These are phyloP conservation scores for Toxonevra muliebris DNA, from an alignment of 2,888 invertebrate species.

Conservation along the genomic window DNA sequence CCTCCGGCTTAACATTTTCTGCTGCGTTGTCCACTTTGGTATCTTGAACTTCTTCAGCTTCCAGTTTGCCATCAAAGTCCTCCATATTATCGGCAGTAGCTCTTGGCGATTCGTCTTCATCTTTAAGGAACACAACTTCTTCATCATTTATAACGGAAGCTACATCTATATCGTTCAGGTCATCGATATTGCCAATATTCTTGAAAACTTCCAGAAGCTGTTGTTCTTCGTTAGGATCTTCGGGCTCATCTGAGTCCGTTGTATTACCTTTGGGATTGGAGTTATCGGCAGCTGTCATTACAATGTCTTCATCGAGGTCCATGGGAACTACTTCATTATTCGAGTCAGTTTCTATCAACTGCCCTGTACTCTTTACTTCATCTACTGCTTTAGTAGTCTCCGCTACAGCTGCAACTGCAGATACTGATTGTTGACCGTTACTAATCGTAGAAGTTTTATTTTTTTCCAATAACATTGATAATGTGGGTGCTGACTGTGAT, in stretches of 20 bases:
- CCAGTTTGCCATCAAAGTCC: slow-evolving; percentile 22
- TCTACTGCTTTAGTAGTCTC: neutral
- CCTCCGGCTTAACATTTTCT: neutral
- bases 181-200: slow-evolving; percentile 62
- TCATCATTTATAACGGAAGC: slow-evolving; percentile 60
- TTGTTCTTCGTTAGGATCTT: slow-evolving; percentile 58
- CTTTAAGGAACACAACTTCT: slow-evolving; percentile 59
- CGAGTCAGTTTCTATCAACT: slow-evolving; percentile 28
- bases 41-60: neutral
- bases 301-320: slow-evolving; percentile 47
- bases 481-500: slow-evolving; percentile 76
- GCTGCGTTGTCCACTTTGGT: neutral
- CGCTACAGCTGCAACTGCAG: slow-evolving; percentile 7
- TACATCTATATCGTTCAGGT: slow-evolving; percentile 57
- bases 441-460: slow-evolving; percentile 51
- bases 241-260: slow-evolving; percentile 45
- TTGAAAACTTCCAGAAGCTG: slow-evolving; percentile 62
- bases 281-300: slow-evolving; percentile 1
- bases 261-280: slow-evolving; percentile 3
- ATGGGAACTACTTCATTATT: slow-evolving; percentile 45
- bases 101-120: slow-evolving; percentile 40
- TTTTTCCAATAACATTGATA: slow-evolving; percentile 77
- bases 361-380: neutral
- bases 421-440: slow-evolving; percentile 14
- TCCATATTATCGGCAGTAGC: slow-evolving; percentile 25